phyloP scores from a whole-genome alignment of 2,797 vertebrate genomes.

The Apodemus agrarius region DNA sequence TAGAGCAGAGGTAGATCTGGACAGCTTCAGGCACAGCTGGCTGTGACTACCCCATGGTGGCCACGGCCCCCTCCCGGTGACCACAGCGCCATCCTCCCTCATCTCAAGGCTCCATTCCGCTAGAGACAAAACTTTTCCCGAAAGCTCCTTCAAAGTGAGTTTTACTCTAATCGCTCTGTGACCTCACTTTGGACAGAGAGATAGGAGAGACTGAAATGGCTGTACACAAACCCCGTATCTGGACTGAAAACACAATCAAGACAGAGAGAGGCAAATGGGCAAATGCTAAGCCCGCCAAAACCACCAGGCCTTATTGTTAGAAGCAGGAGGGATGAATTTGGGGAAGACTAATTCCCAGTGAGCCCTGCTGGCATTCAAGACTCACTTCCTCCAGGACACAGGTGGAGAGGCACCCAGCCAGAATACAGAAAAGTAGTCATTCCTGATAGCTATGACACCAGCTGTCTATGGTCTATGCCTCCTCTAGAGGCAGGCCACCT shows the following conservation, averaged over 20 bases:
- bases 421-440: neutral
- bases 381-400: neutral
- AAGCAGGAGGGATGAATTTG: neutral
- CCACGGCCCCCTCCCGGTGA: neutral
- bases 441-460: neutral
- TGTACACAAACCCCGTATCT: neutral
- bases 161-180: neutral
- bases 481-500: neutral
- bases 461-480: no score
- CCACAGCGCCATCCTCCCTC: neutral
- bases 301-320: neutral
- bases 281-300: neutral
- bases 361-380: neutral
- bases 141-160: neutral
- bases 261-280: neutral
- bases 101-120: neutral
- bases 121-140: neutral
- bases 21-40: neutral
- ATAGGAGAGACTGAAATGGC: neutral
- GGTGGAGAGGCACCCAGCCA: neutral
- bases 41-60: neutral
- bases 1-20: neutral
- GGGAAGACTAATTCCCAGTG: neutral
- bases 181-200: neutral
- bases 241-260: neutral